Evolutionary conservation across 1,140 invertebrate genomes (phyloP).

Genomic region (Drosophila fuyamai): DNA sequence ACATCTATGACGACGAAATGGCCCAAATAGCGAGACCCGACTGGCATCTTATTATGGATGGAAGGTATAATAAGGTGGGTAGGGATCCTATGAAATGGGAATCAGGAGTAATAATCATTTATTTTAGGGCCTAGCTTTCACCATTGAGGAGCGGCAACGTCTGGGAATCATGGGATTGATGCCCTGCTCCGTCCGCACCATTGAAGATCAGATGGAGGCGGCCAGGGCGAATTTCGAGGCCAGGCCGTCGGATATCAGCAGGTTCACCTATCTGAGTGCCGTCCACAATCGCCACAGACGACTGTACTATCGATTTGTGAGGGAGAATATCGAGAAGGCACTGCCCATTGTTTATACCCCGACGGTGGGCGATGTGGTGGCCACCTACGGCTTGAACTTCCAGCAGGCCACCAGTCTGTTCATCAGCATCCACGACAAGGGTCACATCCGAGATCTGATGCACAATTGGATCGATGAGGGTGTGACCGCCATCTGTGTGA

Average conservation of each 20-base stretch:
- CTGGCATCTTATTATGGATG: conserved; percentile 1
- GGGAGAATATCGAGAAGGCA: conserved; percentile 94
- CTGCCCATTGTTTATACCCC: conserved; percentile 87
- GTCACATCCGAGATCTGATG: conserved; percentile 94
- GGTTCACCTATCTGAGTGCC: conserved; percentile 93
- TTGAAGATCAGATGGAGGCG: conserved; percentile 93
- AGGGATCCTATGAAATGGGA: no score
- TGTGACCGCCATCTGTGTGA: conserved; percentile 96
- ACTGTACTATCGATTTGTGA: conserved; percentile 96
- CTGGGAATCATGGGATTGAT: conserved; percentile 91
- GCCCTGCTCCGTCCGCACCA: conserved; percentile 92
- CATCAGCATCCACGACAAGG: conserved; percentile 97
- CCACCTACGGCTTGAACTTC: conserved; percentile 84
- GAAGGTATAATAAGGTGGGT: conserved; percentile 18
- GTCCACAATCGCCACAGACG: conserved; percentile 95
- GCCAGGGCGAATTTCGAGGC: conserved; percentile 90
- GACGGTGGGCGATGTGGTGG: conserved; percentile 90
- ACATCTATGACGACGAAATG: conserved; percentile 4
- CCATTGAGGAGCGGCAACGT: conserved; percentile 43
- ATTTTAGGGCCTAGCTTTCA: conserved; percentile 45
- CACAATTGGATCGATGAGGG: conserved; percentile 85
- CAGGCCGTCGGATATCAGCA: conserved; percentile 92
- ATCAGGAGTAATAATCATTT: no score
- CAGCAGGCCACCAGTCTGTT: conserved; percentile 94
- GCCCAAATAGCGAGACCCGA: conserved; percentile 8